Base-by-base conservation (phyloP, 2,797 vertebrate genomes). In the Malurus splendens region DNA sequence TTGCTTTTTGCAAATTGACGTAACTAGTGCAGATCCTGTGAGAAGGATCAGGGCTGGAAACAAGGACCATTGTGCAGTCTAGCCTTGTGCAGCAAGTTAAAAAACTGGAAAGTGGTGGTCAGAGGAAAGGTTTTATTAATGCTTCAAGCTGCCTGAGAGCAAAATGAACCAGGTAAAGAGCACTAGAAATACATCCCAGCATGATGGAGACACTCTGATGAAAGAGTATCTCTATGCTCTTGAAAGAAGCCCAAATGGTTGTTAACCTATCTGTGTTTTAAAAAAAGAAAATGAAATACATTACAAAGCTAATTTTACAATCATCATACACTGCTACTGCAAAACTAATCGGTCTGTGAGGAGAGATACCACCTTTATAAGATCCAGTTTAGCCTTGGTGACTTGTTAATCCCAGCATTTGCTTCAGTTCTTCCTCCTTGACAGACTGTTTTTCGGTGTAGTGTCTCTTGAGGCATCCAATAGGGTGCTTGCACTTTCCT, bases 11-110 rank as follows among this genome's bases (percentile, higher is more conserved):
- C 32, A 66, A 51, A 56, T 27, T 87, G 80, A 52, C 2, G 16
- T 87, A 84, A 80, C 33, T 41, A 36, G 41, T 30, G 38, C 71
- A 36, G 66, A 38, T 91, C 93, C 71, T 85, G 70, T 90, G 80
- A 85, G 90, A 70, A 79, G 65, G 92, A 89, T 91, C 66, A 89
- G 60, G 48, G 10, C 51, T 78, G 59, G 51, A 45, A 86, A 83
- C 56, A 90, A 88, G 70, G 73, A 36, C 66, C 39, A 9, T 79
- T 93, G 82, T 90, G 72, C 2, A 2, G 20, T 36, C 33, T 28
- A 57, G 27, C n/a, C 32, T 47, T 32, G 17, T 77, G 72, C 30
- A 75, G 38, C 41, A 56, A 48, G 74, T 82, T 28, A 55, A 78
- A 67, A 82, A 79, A 64, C 60, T 77, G 67, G n/a, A 22, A 62